These are phyloP conservation scores for Empidonax alnorum DNA, from an alignment of 2,113 vertebrate genomes.

Conservation along the genomic window DNA sequence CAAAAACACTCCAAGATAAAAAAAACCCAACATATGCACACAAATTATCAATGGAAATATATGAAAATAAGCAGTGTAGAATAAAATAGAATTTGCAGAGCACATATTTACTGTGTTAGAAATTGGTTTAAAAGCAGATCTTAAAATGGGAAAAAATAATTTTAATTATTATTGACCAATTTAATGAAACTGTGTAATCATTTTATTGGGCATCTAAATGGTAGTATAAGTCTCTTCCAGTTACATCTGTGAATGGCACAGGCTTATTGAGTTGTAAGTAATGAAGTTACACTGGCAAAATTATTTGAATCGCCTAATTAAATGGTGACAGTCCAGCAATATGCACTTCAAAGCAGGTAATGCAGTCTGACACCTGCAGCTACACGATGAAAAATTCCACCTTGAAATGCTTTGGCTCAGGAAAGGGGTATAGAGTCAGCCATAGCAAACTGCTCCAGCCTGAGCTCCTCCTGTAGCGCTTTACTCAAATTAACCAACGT, in stretches of 20 bases:
- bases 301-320: not conserved
- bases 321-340: not conserved
- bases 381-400: not conserved
- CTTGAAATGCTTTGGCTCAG: not conserved
- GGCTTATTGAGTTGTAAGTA: not conserved
- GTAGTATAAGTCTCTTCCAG: not conserved
- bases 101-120: not conserved
- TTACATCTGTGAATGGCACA: not conserved
- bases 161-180: not conserved
- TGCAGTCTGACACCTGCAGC: not conserved
- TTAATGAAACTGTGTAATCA: not conserved
- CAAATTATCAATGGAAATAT: not conserved
- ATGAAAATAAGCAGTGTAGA: not conserved
- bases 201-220: not conserved
- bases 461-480: not conserved
- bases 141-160: not conserved
- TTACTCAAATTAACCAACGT: not conserved
- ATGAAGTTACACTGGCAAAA: not conserved
- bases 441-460: not conserved
- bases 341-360: not conserved
- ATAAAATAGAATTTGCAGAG: not conserved
- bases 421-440: not conserved
- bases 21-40: rapidly evolving
- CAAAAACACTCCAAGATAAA: not conserved
- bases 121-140: not conserved